phyloP scores from a whole-genome alignment of 2,888 invertebrate species.

The Athalia circularis region DNA sequence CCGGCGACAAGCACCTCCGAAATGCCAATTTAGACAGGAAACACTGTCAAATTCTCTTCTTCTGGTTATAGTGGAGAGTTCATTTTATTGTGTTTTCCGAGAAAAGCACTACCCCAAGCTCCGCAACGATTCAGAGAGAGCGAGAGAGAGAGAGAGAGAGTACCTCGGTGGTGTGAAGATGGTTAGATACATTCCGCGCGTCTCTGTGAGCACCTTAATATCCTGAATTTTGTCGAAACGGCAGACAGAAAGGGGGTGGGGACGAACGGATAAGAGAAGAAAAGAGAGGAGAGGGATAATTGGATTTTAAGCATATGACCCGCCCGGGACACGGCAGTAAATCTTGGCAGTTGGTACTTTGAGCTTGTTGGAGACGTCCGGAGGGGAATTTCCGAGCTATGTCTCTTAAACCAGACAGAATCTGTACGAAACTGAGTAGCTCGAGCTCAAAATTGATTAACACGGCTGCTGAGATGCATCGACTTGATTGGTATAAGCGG shows the following conservation, averaged over 20 bases:
- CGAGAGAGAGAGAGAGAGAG: not conserved
- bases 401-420: not conserved
- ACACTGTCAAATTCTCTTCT: constrained; percentile 14
- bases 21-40: constrained; percentile 1
- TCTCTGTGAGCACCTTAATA: constrained; percentile 22
- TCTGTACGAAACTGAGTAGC: not conserved
- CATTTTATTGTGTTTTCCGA: not conserved
- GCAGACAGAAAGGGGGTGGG: constrained; percentile 15
- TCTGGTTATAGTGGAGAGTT: not conserved
- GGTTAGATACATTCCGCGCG: constrained; percentile 5
- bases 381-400: constrained; percentile 5
- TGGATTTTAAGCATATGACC: constrained; percentile 44
- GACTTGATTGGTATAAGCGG: too few relatives aligned
- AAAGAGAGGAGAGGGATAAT: constrained; percentile 16
- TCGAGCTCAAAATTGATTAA: constrained; percentile 20
- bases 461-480: too few relatives aligned
- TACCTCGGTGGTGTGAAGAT: not conserved
- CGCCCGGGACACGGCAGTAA: constrained; percentile 32
- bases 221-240: constrained; percentile 17
- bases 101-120: too few relatives aligned
- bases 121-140: too few relatives aligned
- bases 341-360: constrained; percentile 39
- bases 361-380: constrained; percentile 33
- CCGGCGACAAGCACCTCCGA: not conserved
- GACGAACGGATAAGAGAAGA: constrained; percentile 3